phyloP scores from a whole-genome alignment of 2,888 invertebrate species.

The Erannis defoliaria region DNA sequence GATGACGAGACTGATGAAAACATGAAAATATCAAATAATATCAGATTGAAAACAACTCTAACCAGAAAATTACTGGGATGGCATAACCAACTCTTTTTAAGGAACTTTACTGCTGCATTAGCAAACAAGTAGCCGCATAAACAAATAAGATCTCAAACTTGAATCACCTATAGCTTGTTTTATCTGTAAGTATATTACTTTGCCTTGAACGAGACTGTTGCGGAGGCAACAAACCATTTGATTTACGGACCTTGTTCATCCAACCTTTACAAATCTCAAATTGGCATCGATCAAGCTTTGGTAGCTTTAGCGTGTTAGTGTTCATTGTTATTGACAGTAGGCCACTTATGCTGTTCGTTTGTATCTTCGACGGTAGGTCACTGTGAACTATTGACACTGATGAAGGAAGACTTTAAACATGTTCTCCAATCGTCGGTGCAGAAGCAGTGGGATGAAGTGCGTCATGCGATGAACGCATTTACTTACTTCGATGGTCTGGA shows the following conservation, averaged over 20 bases:
- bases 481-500: constrained; percentile 88
- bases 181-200: no score
- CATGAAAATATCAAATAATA: no score
- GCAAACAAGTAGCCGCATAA: background rate
- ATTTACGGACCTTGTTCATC: constrained; percentile 13
- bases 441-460: constrained; percentile 88
- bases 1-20: no score
- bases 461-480: constrained; percentile 86
- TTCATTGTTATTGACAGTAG: background rate
- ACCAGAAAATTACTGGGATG: background rate
- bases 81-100: constrained; percentile 1
- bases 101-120: constrained; percentile 5
- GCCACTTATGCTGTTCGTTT: background rate
- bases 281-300: constrained; percentile 48
- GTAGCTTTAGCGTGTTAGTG: constrained; percentile 50
- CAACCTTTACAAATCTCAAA: constrained; percentile 11
- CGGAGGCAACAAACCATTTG: constrained; percentile 11
- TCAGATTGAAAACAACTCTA: background rate
- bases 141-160: constrained; percentile 18
- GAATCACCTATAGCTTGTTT: constrained; percentile 11
- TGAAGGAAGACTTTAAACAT: constrained; percentile 88
- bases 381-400: constrained; percentile 88
- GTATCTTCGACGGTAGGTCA: constrained; percentile 61
- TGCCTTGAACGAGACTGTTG: constrained; percentile 8
- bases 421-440: constrained; percentile 86